phyloP scores from a whole-genome alignment of 2,888 invertebrate species.

The Empis stercorea region DNA sequence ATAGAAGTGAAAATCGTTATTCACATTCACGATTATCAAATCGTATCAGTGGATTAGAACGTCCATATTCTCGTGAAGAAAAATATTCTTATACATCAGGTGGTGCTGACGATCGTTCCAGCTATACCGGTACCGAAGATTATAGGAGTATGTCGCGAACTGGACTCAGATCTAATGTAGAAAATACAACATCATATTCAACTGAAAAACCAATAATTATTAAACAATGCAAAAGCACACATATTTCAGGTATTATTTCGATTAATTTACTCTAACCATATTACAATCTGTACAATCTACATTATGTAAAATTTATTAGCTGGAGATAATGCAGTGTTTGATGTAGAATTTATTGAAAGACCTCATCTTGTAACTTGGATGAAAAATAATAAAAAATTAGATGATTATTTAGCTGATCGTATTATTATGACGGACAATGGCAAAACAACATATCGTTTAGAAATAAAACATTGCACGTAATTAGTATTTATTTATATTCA shows the following conservation, averaged over 20 bases:
- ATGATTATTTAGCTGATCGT: conserved; percentile 61
- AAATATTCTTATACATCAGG: conserved; percentile 15
- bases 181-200: conserved; percentile 6
- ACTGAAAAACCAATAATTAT: conserved; percentile 53
- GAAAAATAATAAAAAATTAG: conserved; percentile 73
- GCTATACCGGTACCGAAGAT: conserved; percentile 8
- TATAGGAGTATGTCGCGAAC: conserved; percentile 13
- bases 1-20: too few species aligned
- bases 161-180: conserved; percentile 5
- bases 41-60: not conserved
- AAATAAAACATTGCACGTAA: conserved; percentile 54
- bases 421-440: conserved; percentile 48
- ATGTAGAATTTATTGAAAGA: conserved; percentile 55
- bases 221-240: conserved; percentile 56
- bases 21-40: too few species aligned
- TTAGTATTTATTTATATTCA: too few species aligned
- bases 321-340: conserved; percentile 70
- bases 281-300: not conserved
- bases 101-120: conserved; percentile 11
- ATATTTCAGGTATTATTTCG: conserved; percentile 57
- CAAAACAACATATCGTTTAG: conserved; percentile 53
- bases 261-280: not conserved
- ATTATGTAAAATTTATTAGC: conserved; percentile 38
- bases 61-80: conserved; percentile 12
- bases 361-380: conserved; percentile 66